phyloP scores from a whole-genome alignment of 2,888 invertebrate species.

The Leptopilina myrica region DNA sequence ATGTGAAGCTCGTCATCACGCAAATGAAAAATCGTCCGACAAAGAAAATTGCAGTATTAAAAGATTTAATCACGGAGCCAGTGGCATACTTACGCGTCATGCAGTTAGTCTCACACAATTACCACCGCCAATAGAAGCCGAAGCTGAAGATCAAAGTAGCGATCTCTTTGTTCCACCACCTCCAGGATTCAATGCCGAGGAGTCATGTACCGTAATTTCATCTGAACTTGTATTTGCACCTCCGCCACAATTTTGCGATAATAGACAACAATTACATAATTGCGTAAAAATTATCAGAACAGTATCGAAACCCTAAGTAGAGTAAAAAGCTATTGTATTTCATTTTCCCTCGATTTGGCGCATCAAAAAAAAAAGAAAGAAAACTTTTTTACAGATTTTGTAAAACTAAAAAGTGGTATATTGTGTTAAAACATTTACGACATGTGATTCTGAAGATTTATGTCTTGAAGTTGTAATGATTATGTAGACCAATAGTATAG shows the following conservation, averaged over 20 bases:
- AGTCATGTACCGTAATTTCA: constrained; percentile 71
- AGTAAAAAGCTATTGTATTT: not conserved
- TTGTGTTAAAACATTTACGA: too few relatives aligned
- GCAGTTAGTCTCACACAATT: constrained; percentile 88
- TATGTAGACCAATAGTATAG: too few relatives aligned
- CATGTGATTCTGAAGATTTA: too few relatives aligned
- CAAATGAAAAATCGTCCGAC: constrained; percentile 36
- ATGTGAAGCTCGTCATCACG: constrained; percentile 72
- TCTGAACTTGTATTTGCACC: constrained; percentile 86
- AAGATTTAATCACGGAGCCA: constrained; percentile 70
- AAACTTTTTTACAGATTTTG: too few relatives aligned
- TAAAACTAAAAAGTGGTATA: too few relatives aligned
- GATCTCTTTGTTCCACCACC: constrained; percentile 80
- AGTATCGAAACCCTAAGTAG: constrained; percentile 81
- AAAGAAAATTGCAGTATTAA: constrained; percentile 68
- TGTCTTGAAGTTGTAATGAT: too few relatives aligned
- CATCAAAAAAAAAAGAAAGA: too few relatives aligned
- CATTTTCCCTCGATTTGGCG: not conserved
- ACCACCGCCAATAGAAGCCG: constrained; percentile 87
- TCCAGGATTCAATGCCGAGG: constrained; percentile 79
- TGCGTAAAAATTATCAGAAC: constrained; percentile 90
- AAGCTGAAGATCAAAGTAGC: constrained; percentile 83
- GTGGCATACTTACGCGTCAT: constrained; percentile 80
- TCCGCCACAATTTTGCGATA: constrained; percentile 94
- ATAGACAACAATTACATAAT: constrained; percentile 70